Conservation (phyloP, 1,140 invertebrate genomes). For the Zaprionus vittiger region DNA sequence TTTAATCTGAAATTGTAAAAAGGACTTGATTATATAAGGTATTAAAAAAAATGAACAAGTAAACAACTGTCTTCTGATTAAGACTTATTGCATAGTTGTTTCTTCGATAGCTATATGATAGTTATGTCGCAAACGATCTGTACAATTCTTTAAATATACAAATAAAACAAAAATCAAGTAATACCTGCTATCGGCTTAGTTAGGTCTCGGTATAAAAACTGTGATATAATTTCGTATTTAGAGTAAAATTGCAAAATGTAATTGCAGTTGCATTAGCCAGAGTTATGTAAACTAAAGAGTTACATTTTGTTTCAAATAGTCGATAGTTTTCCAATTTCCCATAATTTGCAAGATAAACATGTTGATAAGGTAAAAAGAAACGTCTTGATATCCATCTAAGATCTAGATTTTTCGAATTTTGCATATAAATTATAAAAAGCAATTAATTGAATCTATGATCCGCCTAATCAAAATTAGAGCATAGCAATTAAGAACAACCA, state of each 20-base stretch:
- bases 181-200: conserved; percentile 35
- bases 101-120: conserved; percentile 35
- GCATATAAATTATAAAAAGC: background rate
- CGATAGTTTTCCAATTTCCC: background rate
- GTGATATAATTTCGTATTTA: conserved; percentile 48
- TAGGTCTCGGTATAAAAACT: conserved; percentile 46
- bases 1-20: conserved; percentile 69
- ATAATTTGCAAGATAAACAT: background rate
- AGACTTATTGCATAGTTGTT: conserved; percentile 38
- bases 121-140: conserved; percentile 26
- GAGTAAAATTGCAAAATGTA: background rate
- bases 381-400: background rate
- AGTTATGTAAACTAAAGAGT: background rate
- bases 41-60: conserved; percentile 13
- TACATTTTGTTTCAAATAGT: background rate
- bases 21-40: conserved; percentile 49
- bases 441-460: background rate
- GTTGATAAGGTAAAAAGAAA: background rate
- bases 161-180: background rate
- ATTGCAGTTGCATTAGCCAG: background rate
- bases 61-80: conserved; percentile 35
- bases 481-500: background rate
- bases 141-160: conserved; percentile 13
- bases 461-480: conserved; percentile 1
- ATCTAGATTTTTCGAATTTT: conserved; percentile 3